phyloP scores from a whole-genome alignment of 2,797 vertebrate genomes.

The Pangasius larnaudii region DNA sequence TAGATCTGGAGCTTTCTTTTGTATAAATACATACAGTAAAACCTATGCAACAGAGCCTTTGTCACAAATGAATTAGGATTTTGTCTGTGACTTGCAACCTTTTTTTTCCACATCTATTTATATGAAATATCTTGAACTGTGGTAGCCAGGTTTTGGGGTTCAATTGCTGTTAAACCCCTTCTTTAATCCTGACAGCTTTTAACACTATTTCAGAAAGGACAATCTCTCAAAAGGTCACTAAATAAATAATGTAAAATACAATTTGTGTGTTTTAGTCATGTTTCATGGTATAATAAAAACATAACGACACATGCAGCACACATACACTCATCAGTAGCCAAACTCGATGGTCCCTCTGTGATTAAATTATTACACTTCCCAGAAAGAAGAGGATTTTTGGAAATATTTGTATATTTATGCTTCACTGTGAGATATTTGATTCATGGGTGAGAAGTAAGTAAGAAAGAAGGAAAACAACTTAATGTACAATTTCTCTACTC shows the following conservation, averaged over 20 bases:
- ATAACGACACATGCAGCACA: neutral
- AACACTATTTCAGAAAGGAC: conserved; percentile 37
- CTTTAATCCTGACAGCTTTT: conserved; percentile 38
- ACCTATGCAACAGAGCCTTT: conserved; percentile 55
- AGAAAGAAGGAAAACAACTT: neutral
- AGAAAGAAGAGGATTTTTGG: neutral
- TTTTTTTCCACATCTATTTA: conserved; percentile 35
- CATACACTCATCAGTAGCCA: neutral
- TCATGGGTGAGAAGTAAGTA: conserved; percentile 50
- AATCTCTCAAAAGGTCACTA: conserved; percentile 53
- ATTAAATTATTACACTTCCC: neutral
- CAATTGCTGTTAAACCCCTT: neutral
- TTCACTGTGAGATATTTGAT: conserved; percentile 32
- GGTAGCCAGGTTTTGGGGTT: conserved; percentile 23
- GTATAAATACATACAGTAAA: conserved; percentile 44
- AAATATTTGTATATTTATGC: conserved; percentile 70
- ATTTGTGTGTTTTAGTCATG: conserved; percentile 27
- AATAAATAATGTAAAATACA: conserved; percentile 44
- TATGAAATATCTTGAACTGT: conserved; percentile 28
- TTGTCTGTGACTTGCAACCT: conserved; percentile 39
- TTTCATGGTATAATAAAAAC: conserved; percentile 1
- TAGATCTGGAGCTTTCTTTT: conserved; percentile 29
- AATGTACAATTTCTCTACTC: conserved; percentile 34
- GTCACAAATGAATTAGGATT: conserved; percentile 36
- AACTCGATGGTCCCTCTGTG: neutral